Base-by-base conservation (phyloP, 2,888 invertebrate species). In the Papilio elwesi region DNA sequence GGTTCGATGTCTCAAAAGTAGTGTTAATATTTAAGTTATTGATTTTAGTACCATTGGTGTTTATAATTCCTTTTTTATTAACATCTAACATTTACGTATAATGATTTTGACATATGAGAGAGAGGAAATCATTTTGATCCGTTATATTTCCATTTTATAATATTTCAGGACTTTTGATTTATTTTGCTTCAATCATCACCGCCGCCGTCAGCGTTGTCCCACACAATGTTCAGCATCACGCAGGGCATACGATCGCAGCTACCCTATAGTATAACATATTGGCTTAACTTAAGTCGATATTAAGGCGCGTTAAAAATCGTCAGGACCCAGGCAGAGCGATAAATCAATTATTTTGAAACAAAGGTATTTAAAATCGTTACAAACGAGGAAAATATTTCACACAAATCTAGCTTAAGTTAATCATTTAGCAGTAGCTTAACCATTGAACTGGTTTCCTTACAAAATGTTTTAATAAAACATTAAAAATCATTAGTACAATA, bases 131-230 rank as follows among this genome's bases (percentile, higher is more conserved):
- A 43, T 38, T 47, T 67, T 15, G 51, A 67, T 70, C n/a, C 71
- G 71, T 68, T 80, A 76, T 80, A 78, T 79, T 79, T 69, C 80
- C 75, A 74, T 79, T 76, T 80, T 79, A 80, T 85, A 82, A 78
- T 77, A 84, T 88, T 88, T 85, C 88, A 88, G 88, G 87, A 80
- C 76, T 76, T 77, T 75, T 68, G 80, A 80, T 78, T 78, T 81
- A 80, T 81, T 83, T 81, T 85, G 82, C 83, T 79, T 75, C 79
- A 80, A 79, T 81, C 82, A 76, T 81, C 78, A 84, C 81, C 87
- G 81, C 85, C 89, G 85, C 82, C 89, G 89, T 87, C 79, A 80
- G 80, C 80, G 81, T 87, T 81, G 78, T 82, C 79, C 81, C 83
- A 74, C 78, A 75, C 75, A 76, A 75, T 79, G 77, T 76, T 74